phyloP scores from a whole-genome alignment of 1,140 invertebrate genomes.

The Augochlora pura region DNA sequence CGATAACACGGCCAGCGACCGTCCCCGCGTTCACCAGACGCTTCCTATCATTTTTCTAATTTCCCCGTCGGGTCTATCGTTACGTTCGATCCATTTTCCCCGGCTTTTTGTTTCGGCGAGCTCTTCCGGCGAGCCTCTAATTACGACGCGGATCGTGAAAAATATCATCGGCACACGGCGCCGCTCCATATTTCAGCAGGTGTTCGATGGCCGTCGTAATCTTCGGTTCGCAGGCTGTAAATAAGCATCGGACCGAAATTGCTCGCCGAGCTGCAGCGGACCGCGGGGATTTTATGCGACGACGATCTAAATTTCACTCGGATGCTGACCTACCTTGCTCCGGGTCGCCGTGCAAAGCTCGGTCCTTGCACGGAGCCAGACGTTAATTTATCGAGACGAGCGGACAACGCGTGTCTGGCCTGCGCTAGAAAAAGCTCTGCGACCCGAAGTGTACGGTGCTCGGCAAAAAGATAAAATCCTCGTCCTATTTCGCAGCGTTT shows the following conservation, averaged over 20 bases:
- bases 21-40: too few species aligned
- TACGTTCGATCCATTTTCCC: neutral
- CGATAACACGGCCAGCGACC: neutral
- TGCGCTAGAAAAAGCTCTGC: neutral
- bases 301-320: constrained; percentile 15
- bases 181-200: neutral
- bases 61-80: neutral
- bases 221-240: neutral
- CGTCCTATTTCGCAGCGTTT: too few species aligned
- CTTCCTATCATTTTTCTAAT: neutral
- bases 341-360: constrained; percentile 14
- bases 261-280: neutral
- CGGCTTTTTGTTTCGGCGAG: neutral
- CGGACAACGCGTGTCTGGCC: neutral
- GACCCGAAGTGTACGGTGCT: neutral
- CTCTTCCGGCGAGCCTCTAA: neutral
- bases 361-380: neutral
- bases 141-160: neutral
- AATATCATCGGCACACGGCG: neutral
- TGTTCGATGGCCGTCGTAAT: neutral
- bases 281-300: neutral
- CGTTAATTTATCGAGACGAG: constrained; percentile 21
- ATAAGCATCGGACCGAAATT: neutral
- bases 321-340: constrained; percentile 1
- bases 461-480: too few species aligned